These are phyloP conservation scores for Paralichthys olivaceus DNA, from an alignment of 2,113 vertebrate species.

Conservation along the genomic window DNA sequence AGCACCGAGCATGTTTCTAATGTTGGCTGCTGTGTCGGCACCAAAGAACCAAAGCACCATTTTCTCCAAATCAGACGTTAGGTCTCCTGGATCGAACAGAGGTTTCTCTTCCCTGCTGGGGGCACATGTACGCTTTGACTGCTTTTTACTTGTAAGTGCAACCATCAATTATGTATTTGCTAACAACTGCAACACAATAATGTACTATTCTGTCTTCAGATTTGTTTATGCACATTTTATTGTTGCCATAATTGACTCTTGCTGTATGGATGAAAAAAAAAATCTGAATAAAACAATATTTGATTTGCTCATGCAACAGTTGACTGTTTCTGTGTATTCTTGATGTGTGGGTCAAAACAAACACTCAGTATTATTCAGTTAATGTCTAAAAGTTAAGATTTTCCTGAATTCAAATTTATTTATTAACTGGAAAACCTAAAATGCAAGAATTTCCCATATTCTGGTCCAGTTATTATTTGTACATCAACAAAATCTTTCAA, in stretches of 20 bases:
- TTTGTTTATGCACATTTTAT: conserved; percentile 99
- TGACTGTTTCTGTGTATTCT: conserved; percentile 23
- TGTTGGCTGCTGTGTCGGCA: conserved; percentile 76
- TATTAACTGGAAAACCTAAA: background rate
- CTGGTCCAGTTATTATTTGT: no score
- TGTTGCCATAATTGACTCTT: conserved; percentile 99
- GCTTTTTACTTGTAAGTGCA: conserved; percentile 90
- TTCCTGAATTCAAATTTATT: background rate
- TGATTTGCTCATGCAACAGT: conserved; percentile 91
- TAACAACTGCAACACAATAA: conserved; percentile 95
- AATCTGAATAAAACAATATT: conserved; percentile 91
- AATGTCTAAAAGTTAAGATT: background rate
- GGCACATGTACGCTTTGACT: conserved; percentile 73
- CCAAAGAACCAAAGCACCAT: conserved; percentile 85
- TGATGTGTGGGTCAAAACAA: background rate
- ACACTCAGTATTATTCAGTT: no score
- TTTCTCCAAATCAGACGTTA: conserved; percentile 65
- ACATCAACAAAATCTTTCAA: no score
- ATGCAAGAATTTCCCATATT: no score
- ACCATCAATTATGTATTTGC: conserved; percentile 86
- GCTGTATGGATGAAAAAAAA: conserved; percentile 89
- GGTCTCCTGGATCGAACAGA: conserved; percentile 54
- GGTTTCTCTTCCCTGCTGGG: conserved; percentile 82
- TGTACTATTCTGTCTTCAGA: conserved; percentile 95
- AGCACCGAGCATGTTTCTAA: conserved; percentile 65